Evolutionary conservation across 2,113 vertebrate species (phyloP), one percentile per base, ranked within the genome.

Genomic region (Apodemus speciosus): DNA sequence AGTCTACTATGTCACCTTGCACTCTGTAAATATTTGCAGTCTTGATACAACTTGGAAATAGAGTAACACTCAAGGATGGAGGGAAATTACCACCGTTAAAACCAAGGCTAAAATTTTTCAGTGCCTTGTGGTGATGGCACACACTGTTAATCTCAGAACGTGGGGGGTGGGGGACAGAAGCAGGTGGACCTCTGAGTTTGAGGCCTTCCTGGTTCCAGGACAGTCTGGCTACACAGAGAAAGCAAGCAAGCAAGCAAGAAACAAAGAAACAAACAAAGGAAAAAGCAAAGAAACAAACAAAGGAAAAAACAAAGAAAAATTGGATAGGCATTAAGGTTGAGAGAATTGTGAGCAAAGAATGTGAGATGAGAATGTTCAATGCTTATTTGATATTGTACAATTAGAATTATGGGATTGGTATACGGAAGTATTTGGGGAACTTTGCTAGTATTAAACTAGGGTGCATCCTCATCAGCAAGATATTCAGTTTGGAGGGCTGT

Each of bases 331-430:
- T 93, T 90, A 58, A 76, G 14, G 38, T 75, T 88, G 72, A 30
- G 46, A 89, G 72, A 23, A 79, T 13, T 86, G 16, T 79, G 43
- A 95, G 20, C 51, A 95, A 81, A 53, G 64, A 53, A 53, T 25
- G 5, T 93, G 56, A 90, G 9, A 60, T 53, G 62, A 49, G 46
- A 77, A 77, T 81, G 35, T 79, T 68, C 53, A 40, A 56, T 15
- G 21, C 38, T 92, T 94, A 14, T 64, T 43, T 83, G 72, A 77
- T 73, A 76, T 27, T 88, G 43, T 91, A 80, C 80, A 95, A 88
- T 18, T 94, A 77, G 30, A 95, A 90, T 23, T 92, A 77, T 30
- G 73, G 43, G 13, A 86, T 68, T 77, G 84, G 46, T 77, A 53
- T 76, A 53, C 72, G 6, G 6, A 89, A n/a, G 51, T 77, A 73